Percentiles rank a stretch among this genome's conserved stretches.
phyloP scores from a whole-genome alignment of 1,140 invertebrate species.

The Saccostrea glomerata region DNA sequence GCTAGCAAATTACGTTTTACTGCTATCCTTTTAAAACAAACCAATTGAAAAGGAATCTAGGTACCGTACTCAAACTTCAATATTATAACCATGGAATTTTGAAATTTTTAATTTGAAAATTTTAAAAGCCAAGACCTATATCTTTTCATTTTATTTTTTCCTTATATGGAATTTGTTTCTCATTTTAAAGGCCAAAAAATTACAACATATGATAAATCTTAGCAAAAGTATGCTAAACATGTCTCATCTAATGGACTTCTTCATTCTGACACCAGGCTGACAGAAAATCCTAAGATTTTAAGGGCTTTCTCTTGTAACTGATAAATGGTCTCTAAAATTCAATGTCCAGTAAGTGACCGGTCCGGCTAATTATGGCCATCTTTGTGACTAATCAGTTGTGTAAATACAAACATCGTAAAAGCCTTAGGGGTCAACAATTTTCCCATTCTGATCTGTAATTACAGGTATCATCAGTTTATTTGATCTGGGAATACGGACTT shows the following conservation, averaged over 20 bases:
- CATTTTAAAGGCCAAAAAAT: too few species aligned
- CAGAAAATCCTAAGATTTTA: background rate
- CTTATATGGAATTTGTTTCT: too few species aligned
- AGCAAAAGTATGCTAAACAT: background rate
- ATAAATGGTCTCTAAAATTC: slow-evolving; percentile 18
- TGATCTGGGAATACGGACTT: background rate
- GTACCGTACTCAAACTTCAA: too few species aligned
- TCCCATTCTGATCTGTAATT: background rate
- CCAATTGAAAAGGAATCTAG: too few species aligned
- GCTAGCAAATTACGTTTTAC: too few species aligned
- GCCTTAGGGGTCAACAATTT: background rate
- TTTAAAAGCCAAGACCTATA: too few species aligned
- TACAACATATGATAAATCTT: too few species aligned
- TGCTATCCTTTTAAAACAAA: too few species aligned
- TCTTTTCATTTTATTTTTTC: too few species aligned
- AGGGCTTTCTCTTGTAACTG: slow-evolving; percentile 7
- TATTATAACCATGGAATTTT: too few species aligned
- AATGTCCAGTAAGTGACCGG: slow-evolving; percentile 16
- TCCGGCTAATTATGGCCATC: slow-evolving; percentile 23
- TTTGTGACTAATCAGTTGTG: slow-evolving; percentile 13
- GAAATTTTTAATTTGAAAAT: too few species aligned
- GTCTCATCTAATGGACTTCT: background rate
- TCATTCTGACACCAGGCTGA: background rate
- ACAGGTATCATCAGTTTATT: background rate
- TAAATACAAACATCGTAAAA: slow-evolving; percentile 25